These are phyloP conservation scores for Crematogaster levior DNA, from an alignment of 2,888 invertebrate species.

Conservation along the genomic window DNA sequence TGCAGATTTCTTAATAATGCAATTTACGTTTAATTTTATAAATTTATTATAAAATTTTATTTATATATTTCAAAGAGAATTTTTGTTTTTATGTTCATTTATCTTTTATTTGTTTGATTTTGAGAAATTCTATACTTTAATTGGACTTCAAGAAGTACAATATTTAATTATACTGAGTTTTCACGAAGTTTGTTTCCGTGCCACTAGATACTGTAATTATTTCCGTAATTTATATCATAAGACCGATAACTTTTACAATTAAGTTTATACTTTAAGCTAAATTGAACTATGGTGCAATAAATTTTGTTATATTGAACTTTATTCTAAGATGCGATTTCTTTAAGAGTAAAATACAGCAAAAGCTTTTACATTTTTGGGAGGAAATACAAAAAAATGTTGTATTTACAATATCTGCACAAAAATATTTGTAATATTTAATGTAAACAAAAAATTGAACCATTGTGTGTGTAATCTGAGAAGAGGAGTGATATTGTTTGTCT, in stretches of 20 bases:
- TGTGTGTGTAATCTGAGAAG: neutral
- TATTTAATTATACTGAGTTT: conserved; percentile 68
- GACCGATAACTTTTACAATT: conserved; percentile 5
- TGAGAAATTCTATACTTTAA: neutral
- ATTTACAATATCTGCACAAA: neutral
- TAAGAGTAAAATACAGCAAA: neutral
- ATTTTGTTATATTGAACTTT: neutral
- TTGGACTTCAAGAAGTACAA: conserved; percentile 17
- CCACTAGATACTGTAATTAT: conserved; percentile 51
- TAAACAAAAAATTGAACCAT: neutral
- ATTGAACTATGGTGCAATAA: neutral
- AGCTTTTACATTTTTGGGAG: neutral
- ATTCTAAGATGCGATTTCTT: neutral
- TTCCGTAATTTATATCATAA: conserved; percentile 66
- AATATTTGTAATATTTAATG: neutral
- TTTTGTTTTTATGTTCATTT: neutral
- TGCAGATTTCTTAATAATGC: neutral
- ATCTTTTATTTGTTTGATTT: conserved; percentile 8
- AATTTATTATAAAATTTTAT: neutral
- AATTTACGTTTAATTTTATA: neutral
- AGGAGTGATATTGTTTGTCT: neutral
- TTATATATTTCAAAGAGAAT: neutral
- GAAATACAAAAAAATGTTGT: neutral
- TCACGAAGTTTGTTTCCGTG: conserved; percentile 60
- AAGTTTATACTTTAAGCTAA: neutral